phyloP scores from a whole-genome alignment of 2,888 invertebrate genomes.

The Melikaiella ostensackeni region DNA sequence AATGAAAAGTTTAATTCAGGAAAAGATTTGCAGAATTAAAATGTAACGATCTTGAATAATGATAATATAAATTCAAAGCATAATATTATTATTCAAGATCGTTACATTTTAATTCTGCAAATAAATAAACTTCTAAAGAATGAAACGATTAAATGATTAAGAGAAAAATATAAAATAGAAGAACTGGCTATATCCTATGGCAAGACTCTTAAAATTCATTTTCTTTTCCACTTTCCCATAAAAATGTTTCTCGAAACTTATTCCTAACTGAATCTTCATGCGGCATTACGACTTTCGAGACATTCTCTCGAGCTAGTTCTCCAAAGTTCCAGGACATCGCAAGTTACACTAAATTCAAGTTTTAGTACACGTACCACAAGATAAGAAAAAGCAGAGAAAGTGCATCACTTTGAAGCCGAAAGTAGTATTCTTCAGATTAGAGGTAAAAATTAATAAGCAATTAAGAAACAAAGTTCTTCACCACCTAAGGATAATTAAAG shows the following conservation, averaged over 20 bases:
- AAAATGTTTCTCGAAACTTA: background rate
- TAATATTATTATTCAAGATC: no score
- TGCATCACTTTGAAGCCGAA: background rate
- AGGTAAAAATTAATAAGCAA: slow-evolving; percentile 17
- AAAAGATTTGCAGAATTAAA: no score
- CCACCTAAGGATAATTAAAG: slow-evolving; percentile 51
- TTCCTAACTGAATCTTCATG: background rate
- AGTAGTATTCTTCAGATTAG: background rate
- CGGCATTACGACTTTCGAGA: background rate
- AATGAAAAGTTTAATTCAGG: no score
- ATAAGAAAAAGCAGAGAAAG: slow-evolving; percentile 6
- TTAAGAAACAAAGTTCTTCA: slow-evolving; percentile 21
- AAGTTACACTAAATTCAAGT: background rate
- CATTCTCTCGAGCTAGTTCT: background rate
- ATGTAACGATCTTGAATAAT: no score
- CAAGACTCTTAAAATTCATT: no score
- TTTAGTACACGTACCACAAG: background rate
- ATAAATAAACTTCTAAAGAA: no score
- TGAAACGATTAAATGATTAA: no score
- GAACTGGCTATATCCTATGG: no score
- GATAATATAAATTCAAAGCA: no score
- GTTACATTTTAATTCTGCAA: no score
- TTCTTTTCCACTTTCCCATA: no score
- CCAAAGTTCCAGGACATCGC: background rate
- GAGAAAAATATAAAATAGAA: no score